These are phyloP conservation scores for Zelostemma sp. DNA, from an alignment of 1,140 invertebrate genomes.

Conservation along the genomic window DNA sequence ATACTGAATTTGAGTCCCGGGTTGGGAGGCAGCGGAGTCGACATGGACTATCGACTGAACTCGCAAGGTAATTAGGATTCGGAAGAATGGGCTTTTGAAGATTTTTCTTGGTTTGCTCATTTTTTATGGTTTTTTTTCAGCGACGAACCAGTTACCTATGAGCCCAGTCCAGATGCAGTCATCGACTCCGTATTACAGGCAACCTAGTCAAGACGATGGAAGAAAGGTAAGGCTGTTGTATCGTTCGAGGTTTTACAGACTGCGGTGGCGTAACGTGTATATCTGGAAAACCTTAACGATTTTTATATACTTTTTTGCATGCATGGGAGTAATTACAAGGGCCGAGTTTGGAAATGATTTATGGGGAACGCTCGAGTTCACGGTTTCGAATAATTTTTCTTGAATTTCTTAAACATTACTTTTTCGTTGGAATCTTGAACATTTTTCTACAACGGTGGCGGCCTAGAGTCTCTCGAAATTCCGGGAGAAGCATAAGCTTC, in stretches of 20 bases:
- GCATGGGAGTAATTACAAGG: too few species aligned
- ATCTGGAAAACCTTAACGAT: not conserved
- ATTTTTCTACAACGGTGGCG: too few species aligned
- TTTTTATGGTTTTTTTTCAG: conserved; percentile 47
- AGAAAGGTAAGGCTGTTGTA: conserved; percentile 60
- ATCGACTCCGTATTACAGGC: conserved; percentile 67
- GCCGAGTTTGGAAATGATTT: too few species aligned
- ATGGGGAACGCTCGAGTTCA: too few species aligned
- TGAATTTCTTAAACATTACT: too few species aligned
- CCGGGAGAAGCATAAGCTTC: not conserved
- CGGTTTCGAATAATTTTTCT: too few species aligned
- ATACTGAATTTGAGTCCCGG: conserved; percentile 64
- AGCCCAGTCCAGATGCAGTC: conserved; percentile 69
- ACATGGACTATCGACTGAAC: conserved; percentile 62
- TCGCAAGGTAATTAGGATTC: conserved; percentile 56
- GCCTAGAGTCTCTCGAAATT: too few species aligned
- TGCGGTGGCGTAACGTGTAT: not conserved
- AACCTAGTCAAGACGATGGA: conserved; percentile 68
- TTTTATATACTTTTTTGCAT: not conserved
- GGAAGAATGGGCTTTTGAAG: not conserved
- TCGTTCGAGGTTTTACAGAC: conserved; percentile 21
- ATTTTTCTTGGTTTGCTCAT: too few species aligned
- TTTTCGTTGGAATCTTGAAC: too few species aligned
- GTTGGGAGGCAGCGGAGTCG: conserved; percentile 59
- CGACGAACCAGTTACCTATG: conserved; percentile 64